Evolutionary conservation across 2,113 vertebrate genomes (phyloP), one percentile per base, ranked within the genome.

Genomic region (Muntiacus muntjak): DNA sequence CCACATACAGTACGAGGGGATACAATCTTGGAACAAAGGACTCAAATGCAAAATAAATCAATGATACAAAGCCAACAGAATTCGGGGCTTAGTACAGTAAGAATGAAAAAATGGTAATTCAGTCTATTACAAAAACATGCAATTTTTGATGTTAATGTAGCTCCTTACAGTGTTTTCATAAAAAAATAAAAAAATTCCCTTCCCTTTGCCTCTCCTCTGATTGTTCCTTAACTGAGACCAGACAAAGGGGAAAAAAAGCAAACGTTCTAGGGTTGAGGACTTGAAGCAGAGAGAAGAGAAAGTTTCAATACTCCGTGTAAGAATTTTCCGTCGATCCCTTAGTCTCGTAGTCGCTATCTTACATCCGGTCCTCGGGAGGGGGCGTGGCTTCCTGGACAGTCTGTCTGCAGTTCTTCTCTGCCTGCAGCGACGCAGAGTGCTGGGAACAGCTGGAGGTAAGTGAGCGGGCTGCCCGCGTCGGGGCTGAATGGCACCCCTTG

Each of bases 381-480:
- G 95, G 96, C 23, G 55, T 52, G 86, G 11, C 87, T 93, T 93
- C 28, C 62, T 23, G 86, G 57, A 91, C 83, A 58, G 67, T 54
- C 33, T n/a, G 19, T 16, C 45, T 3, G 36, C 36, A 2, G 50
- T 10, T 91, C 78, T 43, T 95, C 57, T 33, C 85, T 26, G 3
- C 45, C 25, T 5, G 1, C 9, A 0, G 50, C 25, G 55, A n/a
- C 43, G 17, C 52, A 9, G 26, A 50, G 45, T 1, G 0, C 57
- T 71, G 4, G 0, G 19, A 10, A 30, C 87, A 36, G 40, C 60
- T 0, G 71, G 9, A 71, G 94, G 97, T 93, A 54, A 57, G 95
- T 8, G 54, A 36, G 0, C 0, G 0, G 7, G 12, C 2, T 4
- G 5, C 21, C 15, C 0, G 19, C 3, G 0, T 21, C 7, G 5